These are phyloP conservation scores for Synanthedon myopaeformis DNA, from an alignment of 2,888 invertebrate genomes.

Conservation along the genomic window DNA sequence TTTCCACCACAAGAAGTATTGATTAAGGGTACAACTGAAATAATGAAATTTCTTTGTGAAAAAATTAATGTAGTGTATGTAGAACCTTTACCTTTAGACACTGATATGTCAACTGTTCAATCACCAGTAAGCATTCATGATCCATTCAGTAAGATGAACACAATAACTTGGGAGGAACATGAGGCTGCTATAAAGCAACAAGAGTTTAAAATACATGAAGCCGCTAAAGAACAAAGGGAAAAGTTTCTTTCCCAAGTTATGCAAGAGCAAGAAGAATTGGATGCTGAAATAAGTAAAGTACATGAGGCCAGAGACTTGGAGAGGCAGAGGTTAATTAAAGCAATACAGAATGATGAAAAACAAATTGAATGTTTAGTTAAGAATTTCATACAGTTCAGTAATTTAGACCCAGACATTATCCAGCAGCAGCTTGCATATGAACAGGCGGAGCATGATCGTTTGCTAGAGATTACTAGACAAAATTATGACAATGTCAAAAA, in stretches of 20 bases:
- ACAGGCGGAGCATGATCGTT: slow-evolving; percentile 73
- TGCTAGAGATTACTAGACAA: slow-evolving; percentile 71
- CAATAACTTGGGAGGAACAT: slow-evolving; percentile 69
- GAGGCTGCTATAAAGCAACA: slow-evolving; percentile 73
- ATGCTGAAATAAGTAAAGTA: slow-evolving; percentile 75
- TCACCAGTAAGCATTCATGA: slow-evolving; percentile 37
- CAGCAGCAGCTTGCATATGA: slow-evolving; percentile 76
- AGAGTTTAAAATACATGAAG: slow-evolving; percentile 74
- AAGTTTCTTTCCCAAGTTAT: slow-evolving; percentile 67
- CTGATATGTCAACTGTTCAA: slow-evolving; percentile 30
- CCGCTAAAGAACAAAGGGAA: slow-evolving; percentile 73
- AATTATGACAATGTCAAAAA: slow-evolving; percentile 73
- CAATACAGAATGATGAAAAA: slow-evolving; percentile 74
- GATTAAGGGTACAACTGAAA: slow-evolving; percentile 70
- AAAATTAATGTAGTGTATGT: slow-evolving; percentile 61
- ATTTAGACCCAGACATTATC: slow-evolving; percentile 69
- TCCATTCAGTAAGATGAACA: slow-evolving; percentile 37
- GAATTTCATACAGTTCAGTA: slow-evolving; percentile 73
- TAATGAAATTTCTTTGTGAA: slow-evolving; percentile 74
- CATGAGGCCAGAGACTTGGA: slow-evolving; percentile 76
- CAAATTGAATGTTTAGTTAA: slow-evolving; percentile 73
- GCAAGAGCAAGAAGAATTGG: slow-evolving; percentile 74
- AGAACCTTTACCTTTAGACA: slow-evolving; percentile 38
- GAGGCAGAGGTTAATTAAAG: slow-evolving; percentile 69
- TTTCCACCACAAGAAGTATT: slow-evolving; percentile 76